Conservation (phyloP, 2,113 vertebrate genomes). For the Campylorhamphus procurvoides region DNA sequence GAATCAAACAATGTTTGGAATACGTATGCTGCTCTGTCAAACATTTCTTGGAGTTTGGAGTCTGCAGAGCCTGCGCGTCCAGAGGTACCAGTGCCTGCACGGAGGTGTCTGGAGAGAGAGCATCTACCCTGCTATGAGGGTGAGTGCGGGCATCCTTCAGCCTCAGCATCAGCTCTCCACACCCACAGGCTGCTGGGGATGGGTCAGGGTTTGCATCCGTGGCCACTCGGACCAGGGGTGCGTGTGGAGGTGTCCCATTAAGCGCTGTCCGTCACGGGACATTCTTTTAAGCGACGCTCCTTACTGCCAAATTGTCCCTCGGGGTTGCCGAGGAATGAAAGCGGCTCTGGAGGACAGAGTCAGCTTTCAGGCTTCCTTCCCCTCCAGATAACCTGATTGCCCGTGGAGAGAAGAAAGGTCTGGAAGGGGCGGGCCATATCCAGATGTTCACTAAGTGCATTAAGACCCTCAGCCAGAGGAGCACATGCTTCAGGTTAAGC, state of each 20-base stretch:
- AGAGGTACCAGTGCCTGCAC: constrained; percentile 42
- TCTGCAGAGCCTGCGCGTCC: constrained; percentile 66
- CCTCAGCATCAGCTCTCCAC: background rate
- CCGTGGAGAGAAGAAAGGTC: constrained; percentile 42
- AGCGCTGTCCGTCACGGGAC: constrained; percentile 11
- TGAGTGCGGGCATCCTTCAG: background rate
- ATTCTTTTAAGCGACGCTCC: background rate
- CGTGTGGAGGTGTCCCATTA: background rate
- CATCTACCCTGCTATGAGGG: background rate
- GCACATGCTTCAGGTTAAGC: constrained; percentile 67
- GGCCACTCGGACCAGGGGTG: background rate
- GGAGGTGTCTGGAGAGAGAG: constrained; percentile 40
- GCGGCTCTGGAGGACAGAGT: constrained; percentile 7
- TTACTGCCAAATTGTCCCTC: constrained; percentile 2
- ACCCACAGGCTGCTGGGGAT: background rate
- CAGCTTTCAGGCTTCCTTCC: constrained; percentile 57
- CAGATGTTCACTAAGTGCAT: constrained; percentile 57
- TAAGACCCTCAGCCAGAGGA: constrained; percentile 42
- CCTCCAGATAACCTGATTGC: constrained; percentile 53
- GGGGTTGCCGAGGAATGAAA: constrained; percentile 11
- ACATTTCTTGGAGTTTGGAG: constrained; percentile 74
- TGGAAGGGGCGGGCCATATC: background rate
- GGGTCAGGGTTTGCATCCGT: rapidly evolving
- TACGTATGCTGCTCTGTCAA: constrained; percentile 73
- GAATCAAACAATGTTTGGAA: constrained; percentile 83